Conservation (phyloP, 2,888 invertebrate genomes). For the Neoascia interrupta region DNA sequence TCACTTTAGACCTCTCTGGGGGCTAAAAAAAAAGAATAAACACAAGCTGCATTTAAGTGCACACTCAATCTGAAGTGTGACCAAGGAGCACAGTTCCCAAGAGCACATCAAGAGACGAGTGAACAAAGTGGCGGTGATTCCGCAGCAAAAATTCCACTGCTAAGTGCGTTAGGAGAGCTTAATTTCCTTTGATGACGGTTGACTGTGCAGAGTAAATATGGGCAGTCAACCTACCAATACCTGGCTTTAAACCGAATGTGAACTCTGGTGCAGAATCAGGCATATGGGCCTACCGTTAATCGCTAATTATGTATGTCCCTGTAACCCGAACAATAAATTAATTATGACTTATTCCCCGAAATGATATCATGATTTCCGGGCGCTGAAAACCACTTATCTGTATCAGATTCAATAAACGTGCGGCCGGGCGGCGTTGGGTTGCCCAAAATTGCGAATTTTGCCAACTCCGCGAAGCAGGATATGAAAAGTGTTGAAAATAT, state of each 20-base stretch:
- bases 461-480: too few species aligned
- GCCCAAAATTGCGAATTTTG: too few species aligned
- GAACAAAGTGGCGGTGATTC: conserved; percentile 54
- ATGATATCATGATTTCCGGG: conserved; percentile 37
- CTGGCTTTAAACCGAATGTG: conserved; percentile 4
- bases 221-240: too few species aligned
- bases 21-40: conserved; percentile 62
- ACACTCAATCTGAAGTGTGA: conserved; percentile 49
- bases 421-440: not conserved
- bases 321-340: conserved; percentile 29
- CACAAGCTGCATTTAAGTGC: conserved; percentile 53
- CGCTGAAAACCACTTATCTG: conserved; percentile 44
- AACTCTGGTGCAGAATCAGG: not conserved
- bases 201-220: too few species aligned
- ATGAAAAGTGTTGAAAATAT: too few species aligned
- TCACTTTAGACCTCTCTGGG: conserved; percentile 46
- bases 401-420: conserved; percentile 32
- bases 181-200: conserved; percentile 9
- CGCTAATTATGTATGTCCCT: conserved; percentile 10
- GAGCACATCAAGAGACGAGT: conserved; percentile 59
- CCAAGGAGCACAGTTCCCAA: conserved; percentile 51
- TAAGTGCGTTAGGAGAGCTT: conserved; percentile 43
- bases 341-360: conserved; percentile 28
- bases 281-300: not conserved
- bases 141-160: conserved; percentile 10